Evolutionary conservation across 2,888 invertebrate genomes (phyloP).

Genomic region (Syritta pipiens): DNA sequence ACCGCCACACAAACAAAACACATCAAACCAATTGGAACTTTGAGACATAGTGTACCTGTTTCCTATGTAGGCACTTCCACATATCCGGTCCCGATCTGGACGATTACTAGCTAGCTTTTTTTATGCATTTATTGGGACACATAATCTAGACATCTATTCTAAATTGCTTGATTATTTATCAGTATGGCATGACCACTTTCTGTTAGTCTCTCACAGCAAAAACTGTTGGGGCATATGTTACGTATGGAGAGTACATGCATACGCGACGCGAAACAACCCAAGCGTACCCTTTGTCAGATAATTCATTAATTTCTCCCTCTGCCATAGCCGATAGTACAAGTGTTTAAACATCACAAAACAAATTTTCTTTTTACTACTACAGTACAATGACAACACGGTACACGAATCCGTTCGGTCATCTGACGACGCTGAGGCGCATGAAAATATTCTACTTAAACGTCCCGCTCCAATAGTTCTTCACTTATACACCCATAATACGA

Average conservation of each 20-base stretch:
- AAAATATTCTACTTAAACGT: constrained; percentile 13
- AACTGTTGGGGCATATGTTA: neutral
- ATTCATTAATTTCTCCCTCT: constrained; percentile 19
- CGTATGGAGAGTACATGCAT: too few species aligned
- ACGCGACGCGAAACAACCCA: constrained; percentile 6
- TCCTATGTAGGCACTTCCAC: constrained; percentile 26
- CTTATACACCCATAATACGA: neutral
- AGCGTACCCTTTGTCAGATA: constrained; percentile 29
- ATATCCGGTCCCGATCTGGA: constrained; percentile 38
- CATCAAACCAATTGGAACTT: constrained; percentile 33
- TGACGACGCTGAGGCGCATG: constrained; percentile 12
- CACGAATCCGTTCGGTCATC: constrained; percentile 20
- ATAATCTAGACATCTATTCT: constrained; percentile 21
- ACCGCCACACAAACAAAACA: constrained; percentile 13
- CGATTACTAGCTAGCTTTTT: constrained; percentile 17
- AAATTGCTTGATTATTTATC: constrained; percentile 30
- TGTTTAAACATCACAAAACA: constrained; percentile 14
- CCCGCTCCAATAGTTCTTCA: constrained; percentile 39
- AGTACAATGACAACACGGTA: constrained; percentile 2
- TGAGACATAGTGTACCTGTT: constrained; percentile 38
- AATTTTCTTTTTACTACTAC: constrained; percentile 11
- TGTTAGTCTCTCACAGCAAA: constrained; percentile 4
- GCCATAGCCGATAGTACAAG: constrained; percentile 8
- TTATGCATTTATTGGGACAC: constrained; percentile 12
- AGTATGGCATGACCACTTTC: constrained; percentile 18